Evolutionary conservation across 2,888 invertebrate genomes (phyloP).

Genomic region (Colostygia pectinataria): DNA sequence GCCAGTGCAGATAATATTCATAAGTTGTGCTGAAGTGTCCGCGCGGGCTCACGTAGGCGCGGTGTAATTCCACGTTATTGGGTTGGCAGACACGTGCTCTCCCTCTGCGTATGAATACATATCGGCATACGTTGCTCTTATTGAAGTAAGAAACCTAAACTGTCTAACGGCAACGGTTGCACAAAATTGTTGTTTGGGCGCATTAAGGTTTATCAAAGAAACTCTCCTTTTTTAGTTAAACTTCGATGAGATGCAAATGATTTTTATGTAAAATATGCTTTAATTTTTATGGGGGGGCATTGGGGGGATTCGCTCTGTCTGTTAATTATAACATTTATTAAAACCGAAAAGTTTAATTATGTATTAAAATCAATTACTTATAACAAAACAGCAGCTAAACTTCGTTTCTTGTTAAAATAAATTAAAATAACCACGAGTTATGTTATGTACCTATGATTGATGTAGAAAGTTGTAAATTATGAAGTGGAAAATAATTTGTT

Average conservation of each 20-base stretch:
- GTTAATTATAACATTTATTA: no score
- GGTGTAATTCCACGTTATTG: constrained; percentile 57
- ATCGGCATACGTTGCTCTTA: constrained; percentile 41
- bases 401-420: constrained; percentile 1
- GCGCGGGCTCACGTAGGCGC: constrained; percentile 42
- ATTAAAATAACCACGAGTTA: no score
- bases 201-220: no score
- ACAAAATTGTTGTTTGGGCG: no score
- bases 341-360: no score
- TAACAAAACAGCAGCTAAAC: not conserved
- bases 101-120: constrained; percentile 54
- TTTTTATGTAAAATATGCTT: no score
- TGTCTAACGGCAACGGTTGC: constrained; percentile 3
- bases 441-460: constrained; percentile 29
- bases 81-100: constrained; percentile 54
- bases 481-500: constrained; percentile 30
- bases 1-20: constrained; percentile 44
- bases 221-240: no score
- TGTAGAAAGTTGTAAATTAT: constrained; percentile 24
- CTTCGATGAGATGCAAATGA: no score
- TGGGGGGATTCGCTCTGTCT: no score
- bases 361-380: not conserved
- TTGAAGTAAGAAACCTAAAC: constrained; percentile 39
- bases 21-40: constrained; percentile 40
- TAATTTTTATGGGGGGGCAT: no score